These are phyloP conservation scores for Galaxias olidus DNA, from an alignment of 2,797 vertebrate species.

Conservation along the genomic window DNA sequence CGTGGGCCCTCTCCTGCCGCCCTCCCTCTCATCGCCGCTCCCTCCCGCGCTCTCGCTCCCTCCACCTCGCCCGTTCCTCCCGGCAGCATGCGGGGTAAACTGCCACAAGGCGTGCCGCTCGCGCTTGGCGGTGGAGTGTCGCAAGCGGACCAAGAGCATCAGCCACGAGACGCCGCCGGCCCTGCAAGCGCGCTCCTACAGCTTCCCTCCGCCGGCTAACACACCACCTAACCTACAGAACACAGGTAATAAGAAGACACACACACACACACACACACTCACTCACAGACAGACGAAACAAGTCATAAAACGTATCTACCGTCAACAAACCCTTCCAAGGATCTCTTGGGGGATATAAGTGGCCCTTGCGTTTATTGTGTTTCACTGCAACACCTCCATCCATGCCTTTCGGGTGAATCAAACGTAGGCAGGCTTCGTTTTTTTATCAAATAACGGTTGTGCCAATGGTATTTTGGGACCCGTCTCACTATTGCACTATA, in stretches of 20 bases:
- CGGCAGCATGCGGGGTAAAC: conserved; percentile 82
- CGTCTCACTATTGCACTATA: no score
- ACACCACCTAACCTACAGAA: conserved; percentile 73
- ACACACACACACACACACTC: neutral
- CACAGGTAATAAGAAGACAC: conserved; percentile 66
- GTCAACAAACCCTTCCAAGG: no score
- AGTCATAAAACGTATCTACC: no score
- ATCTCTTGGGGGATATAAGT: no score
- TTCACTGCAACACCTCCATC: no score
- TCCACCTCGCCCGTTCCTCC: neutral
- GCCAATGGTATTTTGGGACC: no score
- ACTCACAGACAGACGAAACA: neutral
- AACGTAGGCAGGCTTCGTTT: no score
- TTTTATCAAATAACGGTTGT: no score
- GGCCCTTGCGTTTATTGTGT: no score
- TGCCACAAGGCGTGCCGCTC: conserved; percentile 87
- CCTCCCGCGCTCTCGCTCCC: neutral
- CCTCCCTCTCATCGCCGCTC: conserved; percentile 9
- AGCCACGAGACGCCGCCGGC: conserved; percentile 76
- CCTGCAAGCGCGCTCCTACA: conserved; percentile 82
- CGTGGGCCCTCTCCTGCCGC: conserved; percentile 18
- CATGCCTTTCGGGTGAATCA: no score
- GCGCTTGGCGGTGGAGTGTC: conserved; percentile 82
- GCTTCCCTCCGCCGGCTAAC: conserved; percentile 83
- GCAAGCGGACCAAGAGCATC: conserved; percentile 86